These are phyloP conservation scores for Trematomus bernacchii DNA, from an alignment of 2,797 vertebrate species.

Conservation along the genomic window DNA sequence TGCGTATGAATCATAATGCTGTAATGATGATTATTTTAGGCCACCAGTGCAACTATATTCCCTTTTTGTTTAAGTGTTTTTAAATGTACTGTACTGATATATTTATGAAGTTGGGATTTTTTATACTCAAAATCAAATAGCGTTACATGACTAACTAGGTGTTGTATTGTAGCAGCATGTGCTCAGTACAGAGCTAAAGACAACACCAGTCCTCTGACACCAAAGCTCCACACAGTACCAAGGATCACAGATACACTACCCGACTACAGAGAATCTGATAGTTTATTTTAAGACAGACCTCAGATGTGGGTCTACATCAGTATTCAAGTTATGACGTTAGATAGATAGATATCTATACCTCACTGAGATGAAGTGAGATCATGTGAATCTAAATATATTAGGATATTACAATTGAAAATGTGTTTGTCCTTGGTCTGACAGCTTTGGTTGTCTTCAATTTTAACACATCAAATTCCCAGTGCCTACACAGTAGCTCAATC, in stretches of 20 bases:
- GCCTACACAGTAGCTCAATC: conserved; percentile 78
- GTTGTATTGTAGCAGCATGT: conserved; percentile 79
- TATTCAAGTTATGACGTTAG: conserved; percentile 31
- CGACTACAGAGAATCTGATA: conserved; percentile 44
- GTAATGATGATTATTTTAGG: conserved; percentile 62
- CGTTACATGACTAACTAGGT: conserved; percentile 63
- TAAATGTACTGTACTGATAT: conserved; percentile 63
- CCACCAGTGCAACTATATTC: conserved; percentile 57
- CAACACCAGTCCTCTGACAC: conserved; percentile 71
- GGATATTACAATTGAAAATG: conserved; percentile 41
- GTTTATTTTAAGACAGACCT: conserved; percentile 57
- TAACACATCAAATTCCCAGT: conserved; percentile 82
- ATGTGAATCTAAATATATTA: conserved; percentile 24
- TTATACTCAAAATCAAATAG: conserved; percentile 57
- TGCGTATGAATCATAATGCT: conserved; percentile 69
- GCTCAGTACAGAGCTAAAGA: conserved; percentile 73
- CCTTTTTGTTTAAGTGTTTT: conserved; percentile 63
- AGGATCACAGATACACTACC: conserved; percentile 45
- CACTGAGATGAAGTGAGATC: no score
- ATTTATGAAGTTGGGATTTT: conserved; percentile 35
- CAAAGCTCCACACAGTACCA: conserved; percentile 72
- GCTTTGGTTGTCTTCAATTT: conserved; percentile 67
- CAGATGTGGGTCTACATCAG: conserved; percentile 43
- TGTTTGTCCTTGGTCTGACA: conserved; percentile 65
- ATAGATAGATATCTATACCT: no score